phyloP scores from a whole-genome alignment of 2,113 vertebrate species.

The Pomatostomus ruficeps region DNA sequence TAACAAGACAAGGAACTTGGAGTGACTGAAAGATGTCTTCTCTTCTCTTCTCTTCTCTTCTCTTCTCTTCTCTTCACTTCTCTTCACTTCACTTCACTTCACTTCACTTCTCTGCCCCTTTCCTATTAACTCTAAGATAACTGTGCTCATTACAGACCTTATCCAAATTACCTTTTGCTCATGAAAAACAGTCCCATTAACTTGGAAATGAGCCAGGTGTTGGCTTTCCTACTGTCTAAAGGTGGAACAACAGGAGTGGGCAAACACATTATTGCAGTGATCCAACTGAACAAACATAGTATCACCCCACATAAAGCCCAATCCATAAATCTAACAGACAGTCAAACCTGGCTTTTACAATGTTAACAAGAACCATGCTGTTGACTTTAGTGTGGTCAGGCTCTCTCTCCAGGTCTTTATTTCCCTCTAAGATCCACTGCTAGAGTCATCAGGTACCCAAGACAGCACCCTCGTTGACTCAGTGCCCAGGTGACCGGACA shows the following conservation, averaged over 20 bases:
- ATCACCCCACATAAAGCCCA: background rate
- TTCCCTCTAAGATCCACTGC: background rate
- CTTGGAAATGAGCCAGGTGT: background rate
- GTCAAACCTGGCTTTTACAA: background rate
- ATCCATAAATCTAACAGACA: background rate
- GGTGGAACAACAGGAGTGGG: background rate
- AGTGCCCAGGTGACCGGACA: background rate
- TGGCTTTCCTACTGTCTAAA: background rate
- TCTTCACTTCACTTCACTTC: too few relatives aligned
- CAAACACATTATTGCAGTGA: background rate
- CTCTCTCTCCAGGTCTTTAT: background rate
- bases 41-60: too few relatives aligned
- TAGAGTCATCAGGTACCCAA: background rate
- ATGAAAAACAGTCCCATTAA: background rate
- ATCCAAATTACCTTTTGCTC: background rate
- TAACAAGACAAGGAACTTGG: background rate
- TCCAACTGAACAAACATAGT: background rate
- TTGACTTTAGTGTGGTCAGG: background rate
- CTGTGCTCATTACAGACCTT: background rate
- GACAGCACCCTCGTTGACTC: background rate
- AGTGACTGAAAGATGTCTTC: background rate
- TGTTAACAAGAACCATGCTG: background rate
- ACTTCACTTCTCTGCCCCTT: too few relatives aligned
- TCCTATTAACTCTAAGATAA: background rate
- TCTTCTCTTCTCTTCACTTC: too few relatives aligned